Base-by-base conservation (phyloP, 37 sponge, comb jelly and placozoan genomes). In the Spongilla lacustris region DNA sequence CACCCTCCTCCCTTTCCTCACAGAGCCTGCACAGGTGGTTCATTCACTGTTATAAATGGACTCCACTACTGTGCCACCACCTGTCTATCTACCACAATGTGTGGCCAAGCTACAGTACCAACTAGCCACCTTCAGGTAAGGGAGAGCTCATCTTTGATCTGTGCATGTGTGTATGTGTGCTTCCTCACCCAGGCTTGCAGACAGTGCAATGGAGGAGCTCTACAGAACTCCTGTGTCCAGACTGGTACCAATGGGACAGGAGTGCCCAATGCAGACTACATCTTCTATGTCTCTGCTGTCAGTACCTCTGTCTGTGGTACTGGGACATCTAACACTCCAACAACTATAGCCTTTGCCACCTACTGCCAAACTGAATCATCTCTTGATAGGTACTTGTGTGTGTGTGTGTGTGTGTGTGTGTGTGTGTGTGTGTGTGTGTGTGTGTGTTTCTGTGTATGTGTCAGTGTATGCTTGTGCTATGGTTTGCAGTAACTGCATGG, bases 271-370 rank as follows among this genome's bases (percentile, higher is more conserved):
- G 33, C 87, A 71, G 91, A 91, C 50, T 69, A 81, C 26, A 49
- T 81, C 30, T 73, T 95, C 86, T 83, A 89, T 86, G 84, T 87
- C 23, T 34, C 89, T 78, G 79, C 95, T 72, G 28, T 4, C 48
- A 83, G 30, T 14, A 71, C 81, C 34, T 32, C 49, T 9, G 21
- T 35, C 1, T 74, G 75, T 72, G n/a, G 29, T 30, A n/a, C 82
- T 28, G 73, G 25, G 11, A 19, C 58, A 10, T 1, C 49, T 77
- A 23, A 35, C 76, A 67, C 50, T 24, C 30, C 78, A 1, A 29
- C 41, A 11, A 81, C 46, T 24, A 73, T 88, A 27, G 93, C 93
- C 37, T 92, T 69, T 67, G 93, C 93, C 34, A 28, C 66, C n/a
- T 67, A 69, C 75, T 92, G 93, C 69, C 80, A 79, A 34, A 30